Evolutionary conservation across 2,113 vertebrate genomes (phyloP).

Genomic region (Megalops atlanticus): DNA sequence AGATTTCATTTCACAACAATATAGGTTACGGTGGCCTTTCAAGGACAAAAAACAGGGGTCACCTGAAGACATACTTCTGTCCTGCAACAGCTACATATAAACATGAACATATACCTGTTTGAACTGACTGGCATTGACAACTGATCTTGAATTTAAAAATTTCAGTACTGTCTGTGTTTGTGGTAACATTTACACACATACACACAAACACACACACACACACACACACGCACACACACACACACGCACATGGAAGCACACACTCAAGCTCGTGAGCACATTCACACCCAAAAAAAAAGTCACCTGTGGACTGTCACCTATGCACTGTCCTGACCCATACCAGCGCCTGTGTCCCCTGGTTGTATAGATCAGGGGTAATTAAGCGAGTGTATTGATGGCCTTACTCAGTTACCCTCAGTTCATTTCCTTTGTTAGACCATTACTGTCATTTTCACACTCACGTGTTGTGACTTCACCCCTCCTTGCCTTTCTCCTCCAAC

Average conservation of each 20-base stretch:
- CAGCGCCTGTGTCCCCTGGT: not conserved
- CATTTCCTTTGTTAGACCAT: not conserved
- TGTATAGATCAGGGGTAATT: not conserved
- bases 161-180: no score
- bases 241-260: no score
- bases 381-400: not conserved
- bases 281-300: not conserved
- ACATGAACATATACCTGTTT: no score
- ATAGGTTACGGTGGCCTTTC: no score
- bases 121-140: no score
- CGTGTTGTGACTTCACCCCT: not conserved
- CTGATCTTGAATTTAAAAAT: no score
- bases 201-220: not conserved
- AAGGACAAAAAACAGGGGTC: no score
- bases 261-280: not conserved
- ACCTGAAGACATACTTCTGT: no score
- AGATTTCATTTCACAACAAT: no score
- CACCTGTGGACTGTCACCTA: not conserved
- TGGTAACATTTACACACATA: not conserved
- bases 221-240: not conserved
- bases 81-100: no score
- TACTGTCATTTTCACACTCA: not conserved
- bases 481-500: not conserved
- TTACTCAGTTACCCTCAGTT: not conserved
- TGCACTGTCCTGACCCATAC: conserved; percentile 3